Percentiles rank a stretch among this genome's conserved stretches.
These are phyloP conservation scores for Amblyjoppa fuscipennis DNA, from an alignment of 2,888 invertebrate species.

Conservation along the genomic window DNA sequence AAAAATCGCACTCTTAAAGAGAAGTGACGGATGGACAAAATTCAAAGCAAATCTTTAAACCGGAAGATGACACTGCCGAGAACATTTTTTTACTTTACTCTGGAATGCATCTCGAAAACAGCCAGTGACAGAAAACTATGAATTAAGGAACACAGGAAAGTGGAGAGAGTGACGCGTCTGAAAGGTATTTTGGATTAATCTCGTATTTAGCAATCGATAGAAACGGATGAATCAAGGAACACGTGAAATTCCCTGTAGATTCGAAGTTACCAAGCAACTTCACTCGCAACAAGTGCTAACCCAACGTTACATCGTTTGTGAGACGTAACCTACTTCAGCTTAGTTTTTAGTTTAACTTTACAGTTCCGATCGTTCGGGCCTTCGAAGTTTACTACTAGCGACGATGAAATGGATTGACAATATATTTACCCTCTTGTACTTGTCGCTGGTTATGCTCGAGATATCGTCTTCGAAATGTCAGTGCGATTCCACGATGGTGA, in stretches of 20 bases:
- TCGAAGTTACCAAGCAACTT: neutral
- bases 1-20: neutral
- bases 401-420: slow-evolving; percentile 34
- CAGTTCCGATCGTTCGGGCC: neutral
- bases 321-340: slow-evolving; percentile 11
- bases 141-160: too few relatives aligned
- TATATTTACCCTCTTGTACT: slow-evolving; percentile 18
- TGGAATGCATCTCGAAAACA: too few relatives aligned
- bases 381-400: neutral
- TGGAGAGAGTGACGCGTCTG: too few relatives aligned
- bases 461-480: slow-evolving; percentile 31
- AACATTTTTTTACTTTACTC: too few relatives aligned
- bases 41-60: neutral
- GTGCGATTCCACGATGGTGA: slow-evolving; percentile 3
- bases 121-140: too few relatives aligned
- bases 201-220: too few relatives aligned
- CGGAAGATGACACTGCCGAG: too few relatives aligned
- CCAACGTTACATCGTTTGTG: neutral
- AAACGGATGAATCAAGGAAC: too few relatives aligned
- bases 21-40: neutral
- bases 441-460: slow-evolving; percentile 31
- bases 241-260: neutral
- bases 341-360: neutral
- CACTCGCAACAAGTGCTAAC: neutral
- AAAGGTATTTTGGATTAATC: too few relatives aligned